A percentile compares a stretch with the other conserved stretches of the same genome.
These are phyloP conservation scores for Neodiprion lecontei DNA, from an alignment of 1,140 invertebrate species.

Conservation along the genomic window DNA sequence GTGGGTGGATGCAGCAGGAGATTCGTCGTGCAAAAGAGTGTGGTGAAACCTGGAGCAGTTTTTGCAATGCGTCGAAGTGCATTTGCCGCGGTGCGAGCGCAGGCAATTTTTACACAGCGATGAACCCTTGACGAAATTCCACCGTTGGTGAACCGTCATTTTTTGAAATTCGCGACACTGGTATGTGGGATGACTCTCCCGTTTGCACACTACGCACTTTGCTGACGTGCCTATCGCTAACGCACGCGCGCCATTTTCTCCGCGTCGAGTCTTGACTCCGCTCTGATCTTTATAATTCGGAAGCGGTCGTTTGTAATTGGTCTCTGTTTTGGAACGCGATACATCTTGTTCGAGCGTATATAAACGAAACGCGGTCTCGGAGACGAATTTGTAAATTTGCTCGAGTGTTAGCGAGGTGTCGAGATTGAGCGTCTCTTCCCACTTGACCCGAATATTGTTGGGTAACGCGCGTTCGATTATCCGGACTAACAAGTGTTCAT, in stretches of 20 bases:
- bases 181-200: slow-evolving; percentile 13
- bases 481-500: slow-evolving; percentile 12
- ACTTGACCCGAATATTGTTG: slow-evolving; percentile 22
- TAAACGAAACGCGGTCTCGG: slow-evolving; percentile 15
- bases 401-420: slow-evolving; percentile 15
- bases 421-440: slow-evolving; percentile 22
- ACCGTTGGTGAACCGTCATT: slow-evolving; percentile 16
- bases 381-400: slow-evolving; percentile 21
- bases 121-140: too few relatives aligned
- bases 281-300: slow-evolving; percentile 7
- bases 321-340: not conserved
- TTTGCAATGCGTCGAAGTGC: slow-evolving; percentile 22
- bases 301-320: not conserved
- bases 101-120: too few relatives aligned
- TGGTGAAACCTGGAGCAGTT: slow-evolving; percentile 17
- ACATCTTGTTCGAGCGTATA: slow-evolving; percentile 7
- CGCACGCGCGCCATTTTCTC: slow-evolving; percentile 12
- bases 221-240: slow-evolving; percentile 10
- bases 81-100: slow-evolving; percentile 6
- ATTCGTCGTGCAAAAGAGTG: too few relatives aligned
- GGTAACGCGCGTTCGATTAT: slow-evolving; percentile 22
- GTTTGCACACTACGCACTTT: slow-evolving; percentile 17
- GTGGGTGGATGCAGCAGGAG: too few relatives aligned
- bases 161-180: slow-evolving; percentile 21
- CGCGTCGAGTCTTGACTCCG: slow-evolving; percentile 20